These are phyloP conservation scores for Heliconius aoede DNA, from an alignment of 2,888 invertebrate species.

Conservation along the genomic window DNA sequence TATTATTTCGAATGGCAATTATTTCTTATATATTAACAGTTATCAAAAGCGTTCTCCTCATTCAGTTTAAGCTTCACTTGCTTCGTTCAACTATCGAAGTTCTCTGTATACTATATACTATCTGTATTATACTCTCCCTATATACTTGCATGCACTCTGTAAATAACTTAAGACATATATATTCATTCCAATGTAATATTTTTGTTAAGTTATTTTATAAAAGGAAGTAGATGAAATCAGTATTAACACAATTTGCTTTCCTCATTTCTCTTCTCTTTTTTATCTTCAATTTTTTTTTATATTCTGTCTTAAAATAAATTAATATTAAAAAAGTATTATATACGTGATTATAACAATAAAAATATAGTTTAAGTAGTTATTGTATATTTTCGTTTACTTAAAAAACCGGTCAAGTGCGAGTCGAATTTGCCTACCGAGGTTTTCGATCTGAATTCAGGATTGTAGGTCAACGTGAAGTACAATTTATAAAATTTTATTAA, in stretches of 20 bases:
- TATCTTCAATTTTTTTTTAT: not conserved
- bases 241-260: not conserved
- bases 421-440: too few species aligned
- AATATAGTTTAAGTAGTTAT: not conserved
- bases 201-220: not conserved
- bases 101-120: too few species aligned
- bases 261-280: not conserved
- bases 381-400: not conserved
- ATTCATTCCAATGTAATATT: not conserved
- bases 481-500: too few species aligned
- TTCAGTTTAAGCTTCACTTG: not conserved
- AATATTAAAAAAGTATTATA: not conserved
- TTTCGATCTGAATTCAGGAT: too few species aligned
- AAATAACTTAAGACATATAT: not conserved
- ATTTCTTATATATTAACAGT: too few species aligned
- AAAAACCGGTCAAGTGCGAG: not conserved
- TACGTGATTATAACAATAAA: constrained; percentile 24
- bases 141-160: not conserved
- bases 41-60: not conserved
- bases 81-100: not conserved
- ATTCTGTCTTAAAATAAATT: not conserved
- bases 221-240: not conserved
- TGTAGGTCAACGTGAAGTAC: too few species aligned
- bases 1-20: too few species aligned
- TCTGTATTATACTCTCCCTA: too few species aligned